Percentiles rank a stretch among this genome's conserved stretches.
Evolutionary conservation across 2,797 vertebrate genomes (phyloP).

Genomic region (Cuculus canorus): DNA sequence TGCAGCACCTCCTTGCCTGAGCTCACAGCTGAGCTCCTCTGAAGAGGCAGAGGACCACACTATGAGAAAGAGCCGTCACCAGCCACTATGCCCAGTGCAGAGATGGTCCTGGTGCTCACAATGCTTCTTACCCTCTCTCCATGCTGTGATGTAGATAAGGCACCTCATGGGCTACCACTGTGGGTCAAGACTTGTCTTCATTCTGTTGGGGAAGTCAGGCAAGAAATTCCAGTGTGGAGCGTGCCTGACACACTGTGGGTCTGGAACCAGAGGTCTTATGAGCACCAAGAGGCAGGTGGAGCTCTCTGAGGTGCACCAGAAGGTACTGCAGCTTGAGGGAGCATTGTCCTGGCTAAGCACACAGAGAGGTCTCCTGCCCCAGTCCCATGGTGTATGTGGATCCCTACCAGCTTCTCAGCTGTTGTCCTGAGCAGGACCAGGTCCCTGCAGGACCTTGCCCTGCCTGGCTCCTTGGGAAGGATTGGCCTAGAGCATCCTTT

Average conservation of each 20-base stretch:
- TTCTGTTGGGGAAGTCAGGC: no score
- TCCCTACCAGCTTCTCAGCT: background rate
- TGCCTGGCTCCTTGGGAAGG: background rate
- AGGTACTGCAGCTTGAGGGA: background rate
- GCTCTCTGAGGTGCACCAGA: background rate
- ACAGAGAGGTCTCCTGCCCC: background rate
- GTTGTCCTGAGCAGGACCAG: background rate
- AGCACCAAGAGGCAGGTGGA: background rate
- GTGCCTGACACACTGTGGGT: accelerated
- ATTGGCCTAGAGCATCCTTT: background rate
- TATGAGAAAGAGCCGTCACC: no score
- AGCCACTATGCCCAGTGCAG: no score
- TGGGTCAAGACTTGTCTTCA: no score
- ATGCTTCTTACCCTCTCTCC: no score
- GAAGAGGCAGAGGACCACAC: background rate
- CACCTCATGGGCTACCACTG: no score
- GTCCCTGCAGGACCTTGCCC: background rate
- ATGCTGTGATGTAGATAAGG: no score
- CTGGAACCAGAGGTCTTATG: background rate
- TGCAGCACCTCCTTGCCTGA: background rate
- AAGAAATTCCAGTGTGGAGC: no score
- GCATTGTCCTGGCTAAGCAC: background rate
- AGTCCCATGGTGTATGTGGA: no score
- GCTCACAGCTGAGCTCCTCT: background rate
- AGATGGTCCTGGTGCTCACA: no score